A percentile compares a stretch with the other conserved stretches of the same genome.
These are phyloP conservation scores for Drosophila burlai DNA, from an alignment of 1,140 invertebrate species.

Conservation along the genomic window DNA sequence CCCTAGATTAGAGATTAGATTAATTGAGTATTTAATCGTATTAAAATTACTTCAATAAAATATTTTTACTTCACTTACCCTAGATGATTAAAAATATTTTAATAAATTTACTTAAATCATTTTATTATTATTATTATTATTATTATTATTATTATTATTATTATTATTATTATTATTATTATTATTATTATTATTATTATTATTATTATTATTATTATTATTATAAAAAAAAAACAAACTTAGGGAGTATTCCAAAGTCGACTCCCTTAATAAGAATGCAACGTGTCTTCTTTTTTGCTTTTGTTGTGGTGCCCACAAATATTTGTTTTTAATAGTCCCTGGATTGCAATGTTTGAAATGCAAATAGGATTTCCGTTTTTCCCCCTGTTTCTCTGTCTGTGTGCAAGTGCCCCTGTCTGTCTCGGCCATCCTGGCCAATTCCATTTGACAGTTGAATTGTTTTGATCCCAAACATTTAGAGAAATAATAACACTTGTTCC, in stretches of 20 bases:
- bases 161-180: not conserved
- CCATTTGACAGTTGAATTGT: slow-evolving; percentile 74
- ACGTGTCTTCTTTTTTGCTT: slow-evolving; percentile 17
- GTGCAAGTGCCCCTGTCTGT: slow-evolving; percentile 2
- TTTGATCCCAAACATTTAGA: slow-evolving; percentile 63
- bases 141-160: not conserved
- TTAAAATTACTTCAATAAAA: not conserved
- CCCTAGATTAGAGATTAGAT: no score
- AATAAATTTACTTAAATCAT: not conserved
- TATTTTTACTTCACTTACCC: not conserved
- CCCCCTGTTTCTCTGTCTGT: slow-evolving; percentile 7
- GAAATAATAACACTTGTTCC: slow-evolving; percentile 81
- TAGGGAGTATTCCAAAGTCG: slow-evolving; percentile 8
- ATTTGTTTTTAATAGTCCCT: slow-evolving; percentile 85
- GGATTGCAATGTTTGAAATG: slow-evolving; percentile 80
- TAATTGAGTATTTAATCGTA: not conserved
- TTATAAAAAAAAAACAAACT: not conserved
- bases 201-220: not conserved
- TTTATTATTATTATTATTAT: not conserved
- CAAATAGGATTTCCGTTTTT: slow-evolving; percentile 82
- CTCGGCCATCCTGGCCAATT: slow-evolving; percentile 22
- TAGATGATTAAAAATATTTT: not conserved
- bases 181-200: not conserved
- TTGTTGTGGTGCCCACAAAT: slow-evolving; percentile 76
- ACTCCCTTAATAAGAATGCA: not conserved